These are phyloP conservation scores for Albula goreensis DNA, from an alignment of 2,113 vertebrate genomes.

Conservation along the genomic window DNA sequence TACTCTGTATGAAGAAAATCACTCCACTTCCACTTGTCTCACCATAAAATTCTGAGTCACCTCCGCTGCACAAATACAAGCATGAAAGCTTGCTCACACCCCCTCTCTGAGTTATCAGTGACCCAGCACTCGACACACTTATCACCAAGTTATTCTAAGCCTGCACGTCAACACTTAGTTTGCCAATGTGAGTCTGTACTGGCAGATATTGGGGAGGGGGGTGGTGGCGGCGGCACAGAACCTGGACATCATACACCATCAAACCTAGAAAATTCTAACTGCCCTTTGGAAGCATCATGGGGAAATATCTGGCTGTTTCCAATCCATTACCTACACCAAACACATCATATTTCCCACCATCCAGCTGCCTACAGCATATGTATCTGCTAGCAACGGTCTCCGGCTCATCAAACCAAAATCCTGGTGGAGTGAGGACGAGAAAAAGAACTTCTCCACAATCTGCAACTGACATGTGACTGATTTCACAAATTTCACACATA, in stretches of 20 bases:
- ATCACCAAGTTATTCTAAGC: slow-evolving; percentile 33
- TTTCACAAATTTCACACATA: not conserved
- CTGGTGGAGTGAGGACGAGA: not conserved
- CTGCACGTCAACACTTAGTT: slow-evolving; percentile 27
- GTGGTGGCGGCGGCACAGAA: not conserved
- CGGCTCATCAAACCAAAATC: not conserved
- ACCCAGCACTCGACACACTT: slow-evolving; percentile 28
- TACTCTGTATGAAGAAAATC: not conserved
- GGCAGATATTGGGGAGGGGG: not conserved
- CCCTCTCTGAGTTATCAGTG: slow-evolving; percentile 25
- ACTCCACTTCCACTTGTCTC: not conserved
- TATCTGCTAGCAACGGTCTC: too few species aligned
- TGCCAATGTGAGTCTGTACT: not conserved
- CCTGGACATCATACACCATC: not conserved
- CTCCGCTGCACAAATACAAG: not conserved
- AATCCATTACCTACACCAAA: not conserved
- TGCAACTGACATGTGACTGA: too few species aligned
- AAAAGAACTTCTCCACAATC: too few species aligned
- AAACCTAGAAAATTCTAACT: not conserved
- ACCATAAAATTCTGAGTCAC: not conserved
- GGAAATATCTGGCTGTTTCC: slow-evolving; percentile 1
- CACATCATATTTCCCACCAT: not conserved
- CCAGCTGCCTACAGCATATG: too few species aligned
- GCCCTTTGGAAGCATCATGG: not conserved
- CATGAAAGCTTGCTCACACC: not conserved